Conservation (phyloP, 2,113 vertebrate genomes). For the Chionis minor region DNA sequence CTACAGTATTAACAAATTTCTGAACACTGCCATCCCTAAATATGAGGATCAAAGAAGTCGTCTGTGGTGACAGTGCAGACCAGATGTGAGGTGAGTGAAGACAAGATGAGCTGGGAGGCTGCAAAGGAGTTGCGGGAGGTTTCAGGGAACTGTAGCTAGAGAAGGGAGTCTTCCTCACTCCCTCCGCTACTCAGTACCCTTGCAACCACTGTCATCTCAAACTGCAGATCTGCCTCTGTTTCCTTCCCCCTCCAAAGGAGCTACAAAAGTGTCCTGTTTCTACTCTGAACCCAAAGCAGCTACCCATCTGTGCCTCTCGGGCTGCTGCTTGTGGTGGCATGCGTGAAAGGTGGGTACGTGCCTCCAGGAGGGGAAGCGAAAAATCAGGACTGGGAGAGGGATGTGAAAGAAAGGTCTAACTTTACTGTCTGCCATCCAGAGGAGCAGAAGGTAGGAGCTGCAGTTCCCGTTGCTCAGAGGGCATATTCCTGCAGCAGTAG, state of each 20-base stretch:
- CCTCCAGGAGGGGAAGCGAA: not conserved
- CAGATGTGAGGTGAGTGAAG: not conserved
- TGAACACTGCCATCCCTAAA: not conserved
- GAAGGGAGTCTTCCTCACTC: not conserved
- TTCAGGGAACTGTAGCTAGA: not conserved
- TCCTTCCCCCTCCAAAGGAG: not conserved
- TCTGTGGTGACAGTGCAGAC: constrained; percentile 1
- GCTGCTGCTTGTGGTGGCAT: not conserved
- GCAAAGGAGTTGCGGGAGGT: not conserved
- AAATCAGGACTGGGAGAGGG: not conserved
- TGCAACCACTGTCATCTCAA: not conserved
- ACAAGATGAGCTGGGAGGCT: not conserved
- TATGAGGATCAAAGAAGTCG: not conserved
- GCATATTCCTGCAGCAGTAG: not conserved
- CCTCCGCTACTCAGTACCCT: not conserved
- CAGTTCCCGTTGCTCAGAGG: not conserved
- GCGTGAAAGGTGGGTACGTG: not conserved
- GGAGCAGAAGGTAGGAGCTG: not conserved
- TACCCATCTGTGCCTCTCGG: not conserved
- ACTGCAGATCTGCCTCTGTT: not conserved
- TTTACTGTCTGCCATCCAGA: not conserved
- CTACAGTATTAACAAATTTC: not conserved
- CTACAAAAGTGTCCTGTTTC: not conserved
- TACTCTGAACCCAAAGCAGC: not conserved
- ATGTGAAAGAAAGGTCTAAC: not conserved